Percentiles rank a stretch among this genome's conserved stretches.
Conservation (phyloP, 1,140 invertebrate species). For the Drosophila biarmipes region DNA sequence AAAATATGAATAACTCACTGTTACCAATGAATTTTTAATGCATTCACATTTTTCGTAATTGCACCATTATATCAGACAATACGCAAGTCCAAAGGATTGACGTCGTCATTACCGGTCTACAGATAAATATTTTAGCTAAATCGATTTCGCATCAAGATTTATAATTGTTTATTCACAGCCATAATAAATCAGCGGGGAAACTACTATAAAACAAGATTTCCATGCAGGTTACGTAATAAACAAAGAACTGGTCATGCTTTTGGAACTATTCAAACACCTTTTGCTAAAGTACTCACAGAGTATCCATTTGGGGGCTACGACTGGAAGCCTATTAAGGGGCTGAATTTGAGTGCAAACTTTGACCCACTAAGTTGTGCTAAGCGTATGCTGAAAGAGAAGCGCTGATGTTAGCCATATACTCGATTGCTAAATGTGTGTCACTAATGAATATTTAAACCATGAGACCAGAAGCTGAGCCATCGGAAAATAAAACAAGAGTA, state of each 20-base stretch:
- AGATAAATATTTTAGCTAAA: background rate
- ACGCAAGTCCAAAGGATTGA: background rate
- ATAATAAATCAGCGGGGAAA: background rate
- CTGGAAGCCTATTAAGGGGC: conserved; percentile 22
- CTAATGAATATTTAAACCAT: conserved; percentile 13
- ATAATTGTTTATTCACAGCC: conserved; percentile 4
- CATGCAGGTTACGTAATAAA: conserved; percentile 13
- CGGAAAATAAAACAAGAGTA: conserved; percentile 21
- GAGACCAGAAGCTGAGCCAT: conserved; percentile 5
- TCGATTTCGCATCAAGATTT: too few relatives aligned
- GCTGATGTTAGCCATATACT: conserved; percentile 40
- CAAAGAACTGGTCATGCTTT: conserved; percentile 17
- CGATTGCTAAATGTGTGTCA: conserved; percentile 1
- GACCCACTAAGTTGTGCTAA: conserved; percentile 34
- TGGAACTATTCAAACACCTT: conserved; percentile 11
- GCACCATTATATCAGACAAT: background rate
- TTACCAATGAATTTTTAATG: background rate
- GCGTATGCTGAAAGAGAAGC: conserved; percentile 50
- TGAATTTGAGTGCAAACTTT: conserved; percentile 21
- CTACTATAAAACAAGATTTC: conserved; percentile 10
- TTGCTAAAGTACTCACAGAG: conserved; percentile 38
- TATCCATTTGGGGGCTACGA: conserved; percentile 39
- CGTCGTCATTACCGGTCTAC: background rate
- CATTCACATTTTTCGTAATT: background rate
- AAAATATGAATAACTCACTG: background rate